These are phyloP conservation scores for Cerastoderma edule DNA, from an alignment of 2,888 invertebrate species.

Conservation along the genomic window DNA sequence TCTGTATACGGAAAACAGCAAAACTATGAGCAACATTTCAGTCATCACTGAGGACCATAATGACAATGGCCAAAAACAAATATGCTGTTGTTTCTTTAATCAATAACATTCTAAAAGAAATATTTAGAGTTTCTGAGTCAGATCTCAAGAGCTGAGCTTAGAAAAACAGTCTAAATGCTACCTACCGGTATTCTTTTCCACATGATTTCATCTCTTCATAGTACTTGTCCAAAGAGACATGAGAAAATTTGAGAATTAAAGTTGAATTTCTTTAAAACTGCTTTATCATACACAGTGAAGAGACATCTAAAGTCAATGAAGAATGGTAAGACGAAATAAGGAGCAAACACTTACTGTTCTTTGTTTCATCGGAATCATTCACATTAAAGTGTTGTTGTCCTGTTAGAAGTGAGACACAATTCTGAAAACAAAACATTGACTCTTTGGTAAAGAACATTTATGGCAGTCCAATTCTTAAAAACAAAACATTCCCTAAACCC, in stretches of 20 bases:
- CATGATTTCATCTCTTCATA: background rate
- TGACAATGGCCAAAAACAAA: too few species aligned
- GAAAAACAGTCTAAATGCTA: background rate
- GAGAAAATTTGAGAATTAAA: background rate
- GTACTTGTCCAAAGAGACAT: background rate
- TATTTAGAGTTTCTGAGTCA: too few species aligned
- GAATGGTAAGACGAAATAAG: background rate
- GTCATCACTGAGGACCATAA: too few species aligned
- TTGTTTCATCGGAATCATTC: constrained; percentile 15
- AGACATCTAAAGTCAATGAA: background rate
- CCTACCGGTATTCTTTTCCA: background rate
- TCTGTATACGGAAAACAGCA: too few species aligned
- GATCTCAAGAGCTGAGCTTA: too few species aligned
- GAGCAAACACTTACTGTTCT: constrained; percentile 3
- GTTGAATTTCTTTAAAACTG: background rate
- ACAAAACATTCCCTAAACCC: background rate
- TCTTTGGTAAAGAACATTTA: background rate
- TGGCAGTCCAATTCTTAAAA: background rate
- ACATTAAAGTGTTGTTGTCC: constrained; percentile 22
- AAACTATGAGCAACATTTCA: too few species aligned
- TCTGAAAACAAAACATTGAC: background rate
- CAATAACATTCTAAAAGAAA: too few species aligned
- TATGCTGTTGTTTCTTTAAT: too few species aligned
- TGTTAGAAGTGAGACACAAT: constrained; percentile 13
- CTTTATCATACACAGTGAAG: background rate